A percentile compares a stretch with the other conserved stretches of the same genome.
Conservation (phyloP, 2,888 invertebrate genomes). For the Acrobasis repandana region DNA sequence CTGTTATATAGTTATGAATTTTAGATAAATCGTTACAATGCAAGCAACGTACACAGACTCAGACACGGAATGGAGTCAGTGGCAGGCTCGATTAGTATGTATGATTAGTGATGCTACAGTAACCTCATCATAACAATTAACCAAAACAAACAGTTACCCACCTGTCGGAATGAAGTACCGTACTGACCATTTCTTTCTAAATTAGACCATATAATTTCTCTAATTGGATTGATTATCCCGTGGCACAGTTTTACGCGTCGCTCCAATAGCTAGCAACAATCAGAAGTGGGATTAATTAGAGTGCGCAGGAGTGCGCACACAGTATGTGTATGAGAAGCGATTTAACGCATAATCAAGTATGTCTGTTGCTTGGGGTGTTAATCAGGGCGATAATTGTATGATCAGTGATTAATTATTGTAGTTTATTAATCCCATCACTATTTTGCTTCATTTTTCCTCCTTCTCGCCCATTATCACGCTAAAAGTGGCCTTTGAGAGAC, state of each 20-base stretch:
- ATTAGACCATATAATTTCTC: slow-evolving; percentile 31
- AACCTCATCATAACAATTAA: slow-evolving; percentile 41
- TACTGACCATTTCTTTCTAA: slow-evolving; percentile 50
- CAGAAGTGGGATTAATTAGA: slow-evolving; percentile 50
- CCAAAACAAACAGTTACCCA: slow-evolving; percentile 51
- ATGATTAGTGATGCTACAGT: slow-evolving; percentile 18
- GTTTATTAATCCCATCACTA: not conserved
- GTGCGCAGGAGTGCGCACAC: slow-evolving; percentile 35
- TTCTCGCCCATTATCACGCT: too few species aligned
- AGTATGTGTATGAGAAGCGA: slow-evolving; percentile 29
- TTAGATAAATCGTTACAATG: too few species aligned
- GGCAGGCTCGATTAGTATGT: slow-evolving; percentile 4
- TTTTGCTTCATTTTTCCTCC: too few species aligned
- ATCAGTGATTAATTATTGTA: slow-evolving; percentile 7
- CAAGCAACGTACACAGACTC: not conserved
- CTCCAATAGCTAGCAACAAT: slow-evolving; percentile 46
- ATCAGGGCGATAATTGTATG: slow-evolving; percentile 24
- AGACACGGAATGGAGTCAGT: not conserved
- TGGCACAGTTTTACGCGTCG: slow-evolving; percentile 31
- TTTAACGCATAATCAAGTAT: slow-evolving; percentile 37
- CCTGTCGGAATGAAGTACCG: slow-evolving; percentile 53
- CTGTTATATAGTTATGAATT: too few species aligned
- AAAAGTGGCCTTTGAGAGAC: too few species aligned
- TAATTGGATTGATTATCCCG: slow-evolving; percentile 33
- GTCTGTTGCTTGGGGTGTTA: slow-evolving; percentile 21